Evolutionary conservation across 2,888 invertebrate species (phyloP), one percentile per base, ranked within the genome.

Genomic region (Galeopsomyia nigrocyanea): DNA sequence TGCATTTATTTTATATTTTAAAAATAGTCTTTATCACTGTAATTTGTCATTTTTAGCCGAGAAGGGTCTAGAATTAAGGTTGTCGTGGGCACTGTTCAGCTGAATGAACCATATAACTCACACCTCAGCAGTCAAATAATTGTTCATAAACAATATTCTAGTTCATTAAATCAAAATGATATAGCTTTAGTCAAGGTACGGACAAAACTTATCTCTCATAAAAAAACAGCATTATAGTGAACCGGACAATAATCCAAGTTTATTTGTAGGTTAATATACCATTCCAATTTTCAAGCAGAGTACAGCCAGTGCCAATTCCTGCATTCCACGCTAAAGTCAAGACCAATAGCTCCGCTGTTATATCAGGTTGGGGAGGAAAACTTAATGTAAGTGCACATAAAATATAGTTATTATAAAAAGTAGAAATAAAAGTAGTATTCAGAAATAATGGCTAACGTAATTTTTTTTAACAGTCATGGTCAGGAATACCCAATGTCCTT

Each of bases 151-250:
- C 13, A 68, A 0, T 83, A 82, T 60, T 21, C 70, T 49, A 0
- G 71, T 0, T 1, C 5, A 26, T 26, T 2, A 0, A 72, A 80
- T 62, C 79, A 78, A 22, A 79, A 83, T 64, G 84, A 84, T 56
- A 81, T 84, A n/a, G 81, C 84, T 26, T 66, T 84, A 2, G 49
- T 84, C 17, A 78, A 77, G 76, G 82, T 82, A 75, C 65, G 55
- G 49, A 22, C 1, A 63, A 31, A 21, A 31, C 17, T 51, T 63
- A 49, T 50, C 13, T 39, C 13, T 10, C 13, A 7, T 10, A 1
- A 39, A 10, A 39, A 10, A 39, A 39, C 39, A 10, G 10, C 13
- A 13, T 39, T 1, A 26, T 26, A 39, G 13, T 39, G 39, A 39
- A 39, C 39, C 39, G 10, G 7, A 39, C 1, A 39, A 39, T 39